These are phyloP conservation scores for Tragelaphus strepsiceros DNA, from an alignment of 2,113 vertebrate genomes.

Conservation along the genomic window DNA sequence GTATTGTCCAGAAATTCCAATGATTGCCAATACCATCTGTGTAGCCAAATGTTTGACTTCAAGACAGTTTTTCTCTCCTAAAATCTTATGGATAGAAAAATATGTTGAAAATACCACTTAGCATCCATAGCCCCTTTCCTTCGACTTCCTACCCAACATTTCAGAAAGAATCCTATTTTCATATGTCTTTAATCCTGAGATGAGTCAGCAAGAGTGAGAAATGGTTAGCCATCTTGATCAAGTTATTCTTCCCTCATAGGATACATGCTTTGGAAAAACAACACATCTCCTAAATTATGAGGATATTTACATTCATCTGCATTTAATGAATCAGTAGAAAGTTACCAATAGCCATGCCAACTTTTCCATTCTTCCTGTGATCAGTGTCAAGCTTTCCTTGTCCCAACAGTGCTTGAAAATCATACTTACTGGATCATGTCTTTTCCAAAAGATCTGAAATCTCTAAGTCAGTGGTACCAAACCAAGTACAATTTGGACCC, in stretches of 20 bases:
- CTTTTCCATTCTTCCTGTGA: background rate
- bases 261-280: background rate
- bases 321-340: background rate
- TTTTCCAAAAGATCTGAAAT: background rate
- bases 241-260: background rate
- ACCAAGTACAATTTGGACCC: background rate
- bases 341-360: background rate
- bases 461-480: background rate
- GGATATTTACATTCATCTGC: background rate
- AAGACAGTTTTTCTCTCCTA: background rate
- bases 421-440: background rate
- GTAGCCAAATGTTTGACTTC: conserved; percentile 22
- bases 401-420: background rate
- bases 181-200: background rate
- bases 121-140: background rate
- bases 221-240: background rate
- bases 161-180: background rate
- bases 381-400: background rate
- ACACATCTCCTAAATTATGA: background rate
- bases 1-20: background rate
- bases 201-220: background rate
- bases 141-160: background rate
- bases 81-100: background rate
- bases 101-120: conserved; percentile 9
- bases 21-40: conserved; percentile 17